A percentile compares a stretch with the other conserved stretches of the same genome.
These are phyloP conservation scores for Pedicia rivosa DNA, from an alignment of 2,888 invertebrate species.

Conservation along the genomic window DNA sequence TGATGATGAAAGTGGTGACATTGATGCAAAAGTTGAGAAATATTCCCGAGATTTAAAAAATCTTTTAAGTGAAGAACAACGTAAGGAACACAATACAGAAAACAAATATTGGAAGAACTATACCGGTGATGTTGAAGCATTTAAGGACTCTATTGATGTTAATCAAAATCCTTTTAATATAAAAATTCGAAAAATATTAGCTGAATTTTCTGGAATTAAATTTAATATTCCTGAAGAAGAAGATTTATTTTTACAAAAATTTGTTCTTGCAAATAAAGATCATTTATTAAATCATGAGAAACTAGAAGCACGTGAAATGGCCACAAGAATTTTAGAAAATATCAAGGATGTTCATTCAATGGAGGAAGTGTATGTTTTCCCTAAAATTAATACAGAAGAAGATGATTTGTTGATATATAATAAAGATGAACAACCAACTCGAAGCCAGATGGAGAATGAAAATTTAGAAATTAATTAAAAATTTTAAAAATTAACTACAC, in stretches of 20 bases:
- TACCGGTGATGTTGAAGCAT: conserved; percentile 4
- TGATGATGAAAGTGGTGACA: background rate
- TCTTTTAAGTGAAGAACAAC: background rate
- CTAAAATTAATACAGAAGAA: too few species aligned
- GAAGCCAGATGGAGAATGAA: too few species aligned
- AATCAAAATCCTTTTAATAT: conserved; percentile 3
- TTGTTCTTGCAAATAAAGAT: conserved; percentile 5
- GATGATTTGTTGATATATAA: too few species aligned
- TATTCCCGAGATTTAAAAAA: background rate
- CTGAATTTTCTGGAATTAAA: background rate
- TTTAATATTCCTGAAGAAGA: background rate
- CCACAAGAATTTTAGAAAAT: conserved; percentile 2
- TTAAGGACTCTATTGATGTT: conserved; percentile 1
- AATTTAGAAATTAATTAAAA: too few species aligned
- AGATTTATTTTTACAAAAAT: conserved; percentile 1
- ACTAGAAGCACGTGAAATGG: conserved; percentile 6
- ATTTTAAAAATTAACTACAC: too few species aligned
- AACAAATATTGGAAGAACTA: conserved; percentile 5
- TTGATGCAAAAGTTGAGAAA: background rate
- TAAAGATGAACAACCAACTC: too few species aligned
- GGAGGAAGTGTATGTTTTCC: too few species aligned
- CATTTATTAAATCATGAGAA: conserved; percentile 7
- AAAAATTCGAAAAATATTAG: conserved; percentile 1
- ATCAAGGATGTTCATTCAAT: too few species aligned
- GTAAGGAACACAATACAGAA: background rate